phyloP scores from a whole-genome alignment of 1,140 invertebrate species.

The Macrobrachium rosenbergii region DNA sequence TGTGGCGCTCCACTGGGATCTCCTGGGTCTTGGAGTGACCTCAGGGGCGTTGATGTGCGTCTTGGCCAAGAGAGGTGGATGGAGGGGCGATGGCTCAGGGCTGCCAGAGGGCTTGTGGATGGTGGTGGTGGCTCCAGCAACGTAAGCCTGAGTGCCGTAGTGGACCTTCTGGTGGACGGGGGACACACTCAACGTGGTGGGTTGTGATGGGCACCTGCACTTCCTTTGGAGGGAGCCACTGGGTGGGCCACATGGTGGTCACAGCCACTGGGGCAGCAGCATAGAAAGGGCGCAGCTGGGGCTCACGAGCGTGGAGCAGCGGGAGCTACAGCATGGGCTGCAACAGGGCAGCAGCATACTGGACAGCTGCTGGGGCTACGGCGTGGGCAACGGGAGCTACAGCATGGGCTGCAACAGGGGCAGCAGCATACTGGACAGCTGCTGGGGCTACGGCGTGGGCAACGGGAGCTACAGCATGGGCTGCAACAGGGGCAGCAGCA shows the following conservation, averaged over 20 bases:
- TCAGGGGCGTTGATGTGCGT: slow-evolving; percentile 26
- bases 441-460: neutral
- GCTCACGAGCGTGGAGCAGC: no score
- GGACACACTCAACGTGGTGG: slow-evolving; percentile 46
- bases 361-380: no score
- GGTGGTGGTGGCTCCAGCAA: slow-evolving; percentile 33
- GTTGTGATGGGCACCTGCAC: slow-evolving; percentile 28
- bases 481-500: no score
- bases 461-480: neutral
- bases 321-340: neutral
- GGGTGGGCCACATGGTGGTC: neutral
- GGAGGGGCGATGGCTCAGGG: slow-evolving; percentile 47
- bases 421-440: neutral
- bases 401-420: neutral
- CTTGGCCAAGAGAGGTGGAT: slow-evolving; percentile 42
- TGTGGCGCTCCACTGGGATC: slow-evolving; percentile 34
- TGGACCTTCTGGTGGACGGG: slow-evolving; percentile 43
- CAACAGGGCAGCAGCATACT: neutral
- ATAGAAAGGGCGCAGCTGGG: neutral
- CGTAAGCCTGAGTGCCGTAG: slow-evolving; percentile 42
- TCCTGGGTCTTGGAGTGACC: slow-evolving; percentile 39
- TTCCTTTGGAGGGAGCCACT: slow-evolving; percentile 27
- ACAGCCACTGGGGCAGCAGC: neutral
- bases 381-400: neutral
- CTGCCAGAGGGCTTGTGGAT: slow-evolving; percentile 44